A percentile compares a stretch with the other conserved stretches of the same genome.
Evolutionary conservation across 2,113 vertebrate genomes (phyloP).

Genomic region (Morone chrysops): DNA sequence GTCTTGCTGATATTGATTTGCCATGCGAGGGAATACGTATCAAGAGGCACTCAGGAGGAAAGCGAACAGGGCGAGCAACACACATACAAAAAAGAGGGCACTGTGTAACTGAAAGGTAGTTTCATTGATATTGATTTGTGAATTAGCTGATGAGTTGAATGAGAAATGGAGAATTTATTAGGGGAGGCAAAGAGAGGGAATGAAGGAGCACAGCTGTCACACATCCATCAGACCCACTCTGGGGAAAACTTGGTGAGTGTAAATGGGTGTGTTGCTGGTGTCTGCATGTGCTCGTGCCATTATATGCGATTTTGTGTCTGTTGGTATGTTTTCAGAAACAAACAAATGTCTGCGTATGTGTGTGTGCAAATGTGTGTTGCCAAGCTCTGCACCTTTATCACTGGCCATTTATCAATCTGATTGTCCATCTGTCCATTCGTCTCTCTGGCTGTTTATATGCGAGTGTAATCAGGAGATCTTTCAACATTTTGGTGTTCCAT

Average conservation of each 20-base stretch:
- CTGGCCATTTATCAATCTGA: slow-evolving; percentile 42
- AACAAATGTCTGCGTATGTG: neutral
- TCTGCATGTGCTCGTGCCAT: neutral
- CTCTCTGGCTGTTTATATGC: slow-evolving; percentile 15
- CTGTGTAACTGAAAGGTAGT: slow-evolving; percentile 32
- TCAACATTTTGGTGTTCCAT: slow-evolving; percentile 15
- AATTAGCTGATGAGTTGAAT: slow-evolving; percentile 77
- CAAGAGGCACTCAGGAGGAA: slow-evolving; percentile 11
- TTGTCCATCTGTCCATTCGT: slow-evolving; percentile 45
- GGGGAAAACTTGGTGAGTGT: slow-evolving; percentile 5
- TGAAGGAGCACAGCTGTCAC: slow-evolving; percentile 36
- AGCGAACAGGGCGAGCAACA: neutral
- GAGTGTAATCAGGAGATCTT: slow-evolving; percentile 24
- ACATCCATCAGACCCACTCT: slow-evolving; percentile 44
- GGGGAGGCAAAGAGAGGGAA: slow-evolving; percentile 24
- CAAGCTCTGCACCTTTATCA: slow-evolving; percentile 43
- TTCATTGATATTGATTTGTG: slow-evolving; percentile 72
- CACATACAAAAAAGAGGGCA: neutral
- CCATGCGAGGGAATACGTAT: neutral
- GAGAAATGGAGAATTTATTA: slow-evolving; percentile 62
- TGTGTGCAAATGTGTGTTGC: slow-evolving; percentile 33
- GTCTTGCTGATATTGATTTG: slow-evolving; percentile 39
- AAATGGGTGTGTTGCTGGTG: neutral
- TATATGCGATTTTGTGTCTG: neutral
- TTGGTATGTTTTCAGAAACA: slow-evolving; percentile 4